Evolutionary conservation across 1,140 invertebrate species (phyloP), one percentile per base, ranked within the genome.

Genomic region (Oncopodura yosiiana): DNA sequence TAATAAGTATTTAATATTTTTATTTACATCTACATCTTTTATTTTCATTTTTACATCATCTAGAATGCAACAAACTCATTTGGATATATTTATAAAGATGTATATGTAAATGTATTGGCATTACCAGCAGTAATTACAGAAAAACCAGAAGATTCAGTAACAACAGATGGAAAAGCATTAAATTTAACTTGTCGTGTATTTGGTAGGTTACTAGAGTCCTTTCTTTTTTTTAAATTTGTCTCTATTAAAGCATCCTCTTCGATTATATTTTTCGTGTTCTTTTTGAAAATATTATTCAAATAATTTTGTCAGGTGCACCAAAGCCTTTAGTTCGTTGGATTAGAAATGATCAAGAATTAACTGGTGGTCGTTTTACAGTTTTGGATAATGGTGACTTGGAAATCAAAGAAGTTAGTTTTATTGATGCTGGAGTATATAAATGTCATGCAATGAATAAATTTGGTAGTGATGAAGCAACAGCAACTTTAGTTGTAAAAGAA

Each of bases 61-160:
- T n/a, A n/a, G n/a, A 99, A 99, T 74, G 94, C 94, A 1, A 95
- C 93, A 54, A 99, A 98, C 70, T 86, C 84, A n/a, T 77, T 92
- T 61, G 95, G 95, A 27, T 99, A 98, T 71, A 88, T 96, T 12
- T 99, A 94, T 73, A 91, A 92, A 68, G 94, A 99, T 76, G 88
- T 96, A 37, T 98, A 90, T 67, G 80, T 99, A 5, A 99, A 99
- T 74, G 94, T 99, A 6, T 74, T 94, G 61, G 82, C 90, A 12
- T 74, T 96, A 46, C 81, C 87, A 29, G 93, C 95, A 18, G 86
- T 90, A 67, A 94, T 98, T 53, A 81, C 81, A 12, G 82, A 87
- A 66, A 18, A 53, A 16, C 78, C 84, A 1, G 78, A 75, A 26
- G 79, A 87, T 58, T 75, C 84, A 42, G 78, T 81, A 3, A 87